Conservation (phyloP, 2,888 invertebrate genomes). For the Oxyscelio sp. region DNA sequence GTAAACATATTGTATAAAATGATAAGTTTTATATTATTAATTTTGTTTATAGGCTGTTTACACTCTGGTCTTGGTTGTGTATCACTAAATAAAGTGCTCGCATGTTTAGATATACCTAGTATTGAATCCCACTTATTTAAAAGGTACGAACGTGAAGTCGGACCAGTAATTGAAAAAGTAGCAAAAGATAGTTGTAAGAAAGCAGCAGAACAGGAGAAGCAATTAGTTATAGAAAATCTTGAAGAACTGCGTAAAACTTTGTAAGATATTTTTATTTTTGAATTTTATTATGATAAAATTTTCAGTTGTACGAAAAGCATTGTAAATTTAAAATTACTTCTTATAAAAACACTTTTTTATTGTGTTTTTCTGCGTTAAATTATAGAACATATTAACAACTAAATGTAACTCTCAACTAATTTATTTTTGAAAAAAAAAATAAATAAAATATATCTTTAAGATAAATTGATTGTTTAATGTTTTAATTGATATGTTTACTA, state of each 20-base stretch:
- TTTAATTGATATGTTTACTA: too few relatives aligned
- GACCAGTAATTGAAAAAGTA: neutral
- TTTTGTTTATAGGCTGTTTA: conserved; percentile 18
- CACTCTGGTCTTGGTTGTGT: conserved; percentile 58
- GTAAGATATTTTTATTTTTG: neutral
- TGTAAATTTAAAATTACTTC: too few relatives aligned
- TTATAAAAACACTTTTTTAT: too few relatives aligned
- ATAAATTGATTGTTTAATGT: too few relatives aligned
- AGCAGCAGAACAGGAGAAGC: neutral
- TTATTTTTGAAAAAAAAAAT: too few relatives aligned
- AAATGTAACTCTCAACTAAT: too few relatives aligned
- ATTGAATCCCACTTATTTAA: conserved; percentile 9
- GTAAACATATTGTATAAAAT: conserved; percentile 4
- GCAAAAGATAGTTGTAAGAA: conserved; percentile 1
- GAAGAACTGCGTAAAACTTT: neutral
- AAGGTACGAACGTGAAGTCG: conserved; percentile 12
- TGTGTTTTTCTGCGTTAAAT: too few relatives aligned
- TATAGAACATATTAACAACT: too few relatives aligned
- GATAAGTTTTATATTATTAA: conserved; percentile 8
- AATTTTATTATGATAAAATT: neutral
- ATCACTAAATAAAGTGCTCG: conserved; percentile 71
- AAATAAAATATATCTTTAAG: too few relatives aligned
- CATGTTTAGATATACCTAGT: conserved; percentile 67
- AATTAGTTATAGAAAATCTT: neutral
- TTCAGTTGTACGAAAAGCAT: too few relatives aligned